Base-by-base conservation (phyloP, 2,888 invertebrate species). In the Rutpela maculata region DNA sequence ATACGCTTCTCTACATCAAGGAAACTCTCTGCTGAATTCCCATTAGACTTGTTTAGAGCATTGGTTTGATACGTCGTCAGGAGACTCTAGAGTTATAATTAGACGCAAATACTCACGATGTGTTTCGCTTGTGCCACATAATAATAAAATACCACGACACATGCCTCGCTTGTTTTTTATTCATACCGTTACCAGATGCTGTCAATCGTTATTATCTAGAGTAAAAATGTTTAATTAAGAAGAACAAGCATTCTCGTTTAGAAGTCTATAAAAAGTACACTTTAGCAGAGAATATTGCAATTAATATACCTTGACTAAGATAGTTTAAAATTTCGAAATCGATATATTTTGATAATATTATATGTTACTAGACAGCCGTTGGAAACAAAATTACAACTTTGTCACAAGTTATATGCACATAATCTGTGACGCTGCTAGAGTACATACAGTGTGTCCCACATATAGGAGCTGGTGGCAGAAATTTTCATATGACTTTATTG, bases 41-140 rank as follows among this genome's bases (percentile, higher is more conserved):
- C 76, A 56, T 73, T 75, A 75, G 74, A 74, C 70, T 66, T 69
- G 69, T 75, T 77, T 26, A 72, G 57, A 75, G 77, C 76, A 62
- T 72, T 77, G 74, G 73, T 71, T 66, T 73, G 73, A 75, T 77
- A 77, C 69, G 70, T 73, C 77, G 72, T 76, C 74, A 73, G 73
- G 71, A 79, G 77, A 78, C 69, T 75, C 69, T 76, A 68, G 74
- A 74, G 75, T 75, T 81, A 81, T 79, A 79, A 79, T 81, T 81
- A 81, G 81, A 81, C 78, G 67, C 78, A 76, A 78, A 81, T 78
- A 76, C 77, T 79, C 80, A 77, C 75, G 75, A 77, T 74, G 75
- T 78, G 72, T 77, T 77, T 79, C 69, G 77, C 79, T 81, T 76
- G 80, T 78, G 76, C 75, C 80, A 81, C 66, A 80, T 63, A 77